Conservation (phyloP, 1,140 invertebrate species). For the Magallana angulata region DNA sequence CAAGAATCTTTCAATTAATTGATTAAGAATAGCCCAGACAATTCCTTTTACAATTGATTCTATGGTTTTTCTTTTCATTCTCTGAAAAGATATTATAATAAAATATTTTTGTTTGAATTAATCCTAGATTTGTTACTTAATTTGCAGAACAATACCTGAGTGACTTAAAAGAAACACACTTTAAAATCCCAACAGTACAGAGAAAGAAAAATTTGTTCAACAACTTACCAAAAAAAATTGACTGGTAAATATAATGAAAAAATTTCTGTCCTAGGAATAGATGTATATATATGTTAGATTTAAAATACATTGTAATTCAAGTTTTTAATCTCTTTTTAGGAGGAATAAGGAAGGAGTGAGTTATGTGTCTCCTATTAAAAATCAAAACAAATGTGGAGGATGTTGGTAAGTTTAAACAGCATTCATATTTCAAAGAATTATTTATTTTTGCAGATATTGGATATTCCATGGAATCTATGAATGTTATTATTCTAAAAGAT, state of each 20-base stretch:
- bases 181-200: not conserved
- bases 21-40: not conserved
- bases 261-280: not conserved
- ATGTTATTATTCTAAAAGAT: not conserved
- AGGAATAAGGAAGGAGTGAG: conserved; percentile 80
- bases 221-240: conserved; percentile 59
- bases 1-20: not conserved
- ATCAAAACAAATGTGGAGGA: conserved; percentile 89
- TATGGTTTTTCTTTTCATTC: not conserved
- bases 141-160: conserved; percentile 57
- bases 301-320: not conserved
- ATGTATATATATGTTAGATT: not conserved
- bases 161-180: conserved; percentile 46
- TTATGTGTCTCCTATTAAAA: conserved; percentile 85
- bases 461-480: not conserved
- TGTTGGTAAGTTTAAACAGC: conserved; percentile 84
- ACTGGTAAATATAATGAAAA: conserved; percentile 56
- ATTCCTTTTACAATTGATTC: not conserved
- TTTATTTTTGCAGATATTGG: not conserved
- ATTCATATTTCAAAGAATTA: not conserved
- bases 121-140: not conserved
- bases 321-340: conserved; percentile 48
- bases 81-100: not conserved
- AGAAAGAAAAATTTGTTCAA: conserved; percentile 24
- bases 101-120: no score